Evolutionary conservation across 2,888 invertebrate species (phyloP), one percentile per base, ranked within the genome.

Genomic region (Eupithecia insigniata): DNA sequence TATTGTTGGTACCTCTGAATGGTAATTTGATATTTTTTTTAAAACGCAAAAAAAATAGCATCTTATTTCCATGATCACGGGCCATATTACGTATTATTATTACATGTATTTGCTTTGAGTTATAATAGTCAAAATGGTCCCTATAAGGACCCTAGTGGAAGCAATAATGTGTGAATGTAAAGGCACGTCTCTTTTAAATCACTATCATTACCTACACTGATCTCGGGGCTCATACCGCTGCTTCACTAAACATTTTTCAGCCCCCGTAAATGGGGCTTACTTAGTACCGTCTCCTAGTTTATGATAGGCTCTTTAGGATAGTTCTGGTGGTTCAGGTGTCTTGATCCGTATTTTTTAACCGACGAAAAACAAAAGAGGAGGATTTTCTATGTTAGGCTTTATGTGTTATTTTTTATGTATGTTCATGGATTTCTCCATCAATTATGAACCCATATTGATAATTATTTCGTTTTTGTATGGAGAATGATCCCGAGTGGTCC

Each of bases 161-260:
- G 82, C 46, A 16, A 39, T 36, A 39, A 43, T 46, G 69, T 74
- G 75, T 75, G 79, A 66, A 72, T 76, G 78, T 79, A 78, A 78
- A 74, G 80, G 82, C 85, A 86, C 89, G 87, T 89, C 80, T 81
- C 80, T 77, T 78, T 84, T 83, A 89, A 87, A 90, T 89, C 84
- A 83, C 88, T 77, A 78, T 80, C 87, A 88, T 90, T 87, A 87
- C 84, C 79, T 77, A 79, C 73, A 78, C 82, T 82, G 83, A 87
- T 85, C 82, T 84, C 78, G 82, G 72, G 84, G 84, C 84, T 85
- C 83, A 84, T 82, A 80, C 83, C 80, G 72, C 80, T 65, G 72
- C 75, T 73, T 80, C 69, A 80, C 78, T 78, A 76, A 77, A 84
- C 77, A 84, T 86, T 82, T 85, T 84, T 85, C 87, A 85, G 84